Conservation (phyloP, 2,797 vertebrate genomes). For the Glyptemys insculpta region DNA sequence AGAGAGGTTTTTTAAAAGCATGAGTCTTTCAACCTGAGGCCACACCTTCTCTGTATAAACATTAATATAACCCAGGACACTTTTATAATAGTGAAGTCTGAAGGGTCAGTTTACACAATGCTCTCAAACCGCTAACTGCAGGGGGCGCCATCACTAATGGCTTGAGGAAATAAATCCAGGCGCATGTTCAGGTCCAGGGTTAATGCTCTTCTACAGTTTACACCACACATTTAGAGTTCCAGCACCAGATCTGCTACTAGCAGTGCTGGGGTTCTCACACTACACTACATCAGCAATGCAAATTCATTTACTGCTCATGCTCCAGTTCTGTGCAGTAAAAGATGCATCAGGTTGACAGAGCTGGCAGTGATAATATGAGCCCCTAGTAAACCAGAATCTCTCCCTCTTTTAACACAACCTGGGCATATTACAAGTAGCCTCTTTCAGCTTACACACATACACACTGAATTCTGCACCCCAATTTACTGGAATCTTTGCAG, state of each 20-base stretch:
- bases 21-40: neutral
- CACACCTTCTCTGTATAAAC: neutral
- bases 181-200: neutral
- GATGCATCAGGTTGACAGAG: neutral
- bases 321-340: neutral
- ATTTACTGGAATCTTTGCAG: neutral
- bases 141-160: neutral
- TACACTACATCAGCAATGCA: neutral
- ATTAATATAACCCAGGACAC: neutral
- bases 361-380: neutral
- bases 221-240: neutral
- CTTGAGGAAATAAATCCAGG: neutral
- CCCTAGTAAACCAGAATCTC: neutral
- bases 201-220: neutral
- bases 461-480: slow-evolving; percentile 21
- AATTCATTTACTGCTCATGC: neutral
- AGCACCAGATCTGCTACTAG: neutral
- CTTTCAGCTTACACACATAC: neutral
- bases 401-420: neutral
- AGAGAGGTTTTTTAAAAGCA: neutral
- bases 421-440: neutral
- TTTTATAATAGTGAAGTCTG: neutral
- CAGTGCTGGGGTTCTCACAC: neutral
- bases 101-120: neutral
- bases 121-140: neutral